A percentile compares a stretch with the other conserved stretches of the same genome.
Conservation (phyloP, 2,888 invertebrate genomes). For the Sepioteuthis lessoniana region DNA sequence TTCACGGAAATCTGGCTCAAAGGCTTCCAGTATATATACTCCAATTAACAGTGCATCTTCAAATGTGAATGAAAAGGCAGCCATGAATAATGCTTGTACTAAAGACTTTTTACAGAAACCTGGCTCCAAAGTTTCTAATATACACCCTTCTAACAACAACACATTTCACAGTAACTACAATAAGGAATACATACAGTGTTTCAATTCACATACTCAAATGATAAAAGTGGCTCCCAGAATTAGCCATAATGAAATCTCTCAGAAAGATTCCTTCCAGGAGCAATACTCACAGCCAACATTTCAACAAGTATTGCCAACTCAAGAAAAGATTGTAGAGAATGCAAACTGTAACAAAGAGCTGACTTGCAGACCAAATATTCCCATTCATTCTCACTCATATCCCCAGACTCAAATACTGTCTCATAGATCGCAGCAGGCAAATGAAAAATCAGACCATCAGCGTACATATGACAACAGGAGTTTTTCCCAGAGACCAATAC, state of each 20-base stretch:
- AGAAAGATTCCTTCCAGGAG: not conserved
- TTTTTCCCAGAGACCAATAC: not conserved
- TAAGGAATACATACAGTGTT: not conserved
- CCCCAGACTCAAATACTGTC: not conserved
- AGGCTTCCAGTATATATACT: too few relatives aligned
- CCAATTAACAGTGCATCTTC: too few relatives aligned
- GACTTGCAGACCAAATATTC: not conserved
- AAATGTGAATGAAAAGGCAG: too few relatives aligned
- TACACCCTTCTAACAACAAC: not conserved
- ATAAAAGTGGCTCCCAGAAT: not conserved
- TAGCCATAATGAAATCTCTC: not conserved
- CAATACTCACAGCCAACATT: not conserved
- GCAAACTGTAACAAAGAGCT: not conserved
- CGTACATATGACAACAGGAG: not conserved
- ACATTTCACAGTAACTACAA: not conserved
- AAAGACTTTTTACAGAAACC: not conserved
- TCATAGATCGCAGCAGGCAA: not conserved
- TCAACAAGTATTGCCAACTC: not conserved
- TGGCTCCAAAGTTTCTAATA: not conserved
- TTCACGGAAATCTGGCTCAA: too few relatives aligned
- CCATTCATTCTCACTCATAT: not conserved
- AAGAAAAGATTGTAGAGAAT: not conserved
- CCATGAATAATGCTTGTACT: not conserved
- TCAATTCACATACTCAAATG: not conserved
- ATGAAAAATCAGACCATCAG: not conserved